A percentile compares a stretch with the other conserved stretches of the same genome.
phyloP scores from a whole-genome alignment of 2,888 invertebrate species.

The Hipparchia semele region DNA sequence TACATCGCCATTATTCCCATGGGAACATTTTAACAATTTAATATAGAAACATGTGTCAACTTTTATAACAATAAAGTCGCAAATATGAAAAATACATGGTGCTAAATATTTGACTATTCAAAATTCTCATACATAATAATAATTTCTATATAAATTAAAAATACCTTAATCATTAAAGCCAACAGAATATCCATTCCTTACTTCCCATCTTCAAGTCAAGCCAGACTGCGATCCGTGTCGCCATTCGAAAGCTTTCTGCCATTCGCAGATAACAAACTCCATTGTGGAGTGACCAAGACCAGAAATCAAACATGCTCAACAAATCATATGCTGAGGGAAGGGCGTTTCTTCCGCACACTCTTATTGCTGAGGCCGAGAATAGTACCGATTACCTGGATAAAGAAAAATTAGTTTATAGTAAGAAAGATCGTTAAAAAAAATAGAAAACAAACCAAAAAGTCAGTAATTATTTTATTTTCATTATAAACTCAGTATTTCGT shows the following conservation, averaged over 20 bases:
- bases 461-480: constrained; percentile 18
- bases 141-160: background rate
- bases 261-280: constrained; percentile 70
- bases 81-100: background rate
- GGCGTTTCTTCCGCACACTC: constrained; percentile 90
- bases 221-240: constrained; percentile 52
- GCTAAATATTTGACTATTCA: background rate
- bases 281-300: constrained; percentile 70
- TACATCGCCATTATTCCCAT: background rate
- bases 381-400: constrained; percentile 85
- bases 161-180: constrained; percentile 24
- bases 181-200: constrained; percentile 19
- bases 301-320: constrained; percentile 47
- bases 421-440: background rate
- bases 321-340: constrained; percentile 88
- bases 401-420: constrained; percentile 34
- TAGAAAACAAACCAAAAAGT: constrained; percentile 13
- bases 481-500: constrained; percentile 10
- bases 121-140: background rate
- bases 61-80: background rate
- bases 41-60: background rate
- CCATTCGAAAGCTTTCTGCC: constrained; percentile 61
- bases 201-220: constrained; percentile 47
- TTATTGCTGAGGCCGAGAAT: constrained; percentile 91
- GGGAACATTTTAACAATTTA: background rate